Conservation (phyloP, 2,888 invertebrate species). For the Seladonia tumulorum region DNA sequence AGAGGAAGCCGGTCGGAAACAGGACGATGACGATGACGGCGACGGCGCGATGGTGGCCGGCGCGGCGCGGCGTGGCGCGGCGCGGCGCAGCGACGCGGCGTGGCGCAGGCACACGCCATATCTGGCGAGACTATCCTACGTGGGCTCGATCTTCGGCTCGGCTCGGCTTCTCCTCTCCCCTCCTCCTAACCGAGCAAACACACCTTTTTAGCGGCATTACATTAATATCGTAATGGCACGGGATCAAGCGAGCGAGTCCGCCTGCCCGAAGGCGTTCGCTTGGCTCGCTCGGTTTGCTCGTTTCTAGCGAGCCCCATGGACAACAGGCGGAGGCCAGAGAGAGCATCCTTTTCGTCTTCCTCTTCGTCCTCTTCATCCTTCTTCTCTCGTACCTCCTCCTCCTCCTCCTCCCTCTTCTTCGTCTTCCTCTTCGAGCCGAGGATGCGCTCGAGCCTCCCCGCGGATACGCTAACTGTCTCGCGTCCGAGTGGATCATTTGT, state of each 20-base stretch:
- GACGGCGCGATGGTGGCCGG: slow-evolving; percentile 62
- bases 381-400: no score
- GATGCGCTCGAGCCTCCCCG: slow-evolving; percentile 65
- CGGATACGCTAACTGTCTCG: slow-evolving; percentile 74
- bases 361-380: slow-evolving; percentile 30
- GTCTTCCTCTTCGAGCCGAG: slow-evolving; percentile 44
- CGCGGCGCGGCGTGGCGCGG: slow-evolving; percentile 61
- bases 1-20: slow-evolving; percentile 39
- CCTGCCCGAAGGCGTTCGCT: slow-evolving; percentile 53
- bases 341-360: neutral
- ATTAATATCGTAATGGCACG: slow-evolving; percentile 82
- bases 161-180: slow-evolving; percentile 68
- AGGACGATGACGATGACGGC: slow-evolving; percentile 62
- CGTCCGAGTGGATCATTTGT: slow-evolving; percentile 74
- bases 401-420: slow-evolving; percentile 40
- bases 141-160: slow-evolving; percentile 79
- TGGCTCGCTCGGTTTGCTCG: slow-evolving; percentile 23
- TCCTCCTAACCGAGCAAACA: slow-evolving; percentile 78
- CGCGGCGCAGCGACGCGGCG: slow-evolving; percentile 62
- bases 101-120: slow-evolving; percentile 81
- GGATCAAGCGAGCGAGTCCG: slow-evolving; percentile 65
- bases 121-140: slow-evolving; percentile 83
- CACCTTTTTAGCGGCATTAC: slow-evolving; percentile 83
- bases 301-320: slow-evolving; percentile 16
- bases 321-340: slow-evolving; percentile 11